Base-by-base conservation (phyloP, 2,113 vertebrate species). In the Edolisoma coerulescens region DNA sequence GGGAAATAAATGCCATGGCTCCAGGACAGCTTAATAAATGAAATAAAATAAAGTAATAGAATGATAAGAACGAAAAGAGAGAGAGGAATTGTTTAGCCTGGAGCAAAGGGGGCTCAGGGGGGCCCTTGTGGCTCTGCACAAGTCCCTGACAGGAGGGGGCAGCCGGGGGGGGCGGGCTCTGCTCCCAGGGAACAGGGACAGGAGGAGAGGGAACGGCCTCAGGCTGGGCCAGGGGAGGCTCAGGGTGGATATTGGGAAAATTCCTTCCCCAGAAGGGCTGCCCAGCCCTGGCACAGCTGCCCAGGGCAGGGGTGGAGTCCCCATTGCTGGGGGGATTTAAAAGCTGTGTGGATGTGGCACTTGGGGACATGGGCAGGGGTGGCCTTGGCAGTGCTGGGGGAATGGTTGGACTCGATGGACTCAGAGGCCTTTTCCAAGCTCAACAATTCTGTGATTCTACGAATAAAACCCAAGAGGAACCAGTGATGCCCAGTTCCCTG, bases 371-470 rank as follows among this genome's bases (percentile, higher is more conserved):
- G 26, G 23, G 13, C 3, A 24, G 61, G 47, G 65, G 3, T 49
- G 56, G 56, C 56, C 74, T 5, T 24, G 56, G 47, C 84, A 54
- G 24, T 18, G 57, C 49, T 49, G 73, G 30, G 41, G 21, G 11
- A 3, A 11, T 7, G 7, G 27, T 0, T 23, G 50, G 23, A 16
- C 27, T 57, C 0, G 0, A 2, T 4, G 16, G 19, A 5, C 37
- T 45, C 37, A 24, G 23, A 82, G 33, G 28, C 9, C 22, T 60
- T 74, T 59, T 52, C 69, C 77, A 63, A 2, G 13, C 37, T n/a
- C 28, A 39, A 4, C 28, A 37, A 13, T 28, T 74, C 23, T 24
- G 4, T 10, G 44, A 15, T 20, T 13, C 26, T 4, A 0, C 44
- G 18, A 16, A 16, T 16, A 23, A 37, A 57, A 37, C 2, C 52